Evolutionary conservation across 2,797 vertebrate genomes (phyloP).

Genomic region (Enteromius trimaculatus): DNA sequence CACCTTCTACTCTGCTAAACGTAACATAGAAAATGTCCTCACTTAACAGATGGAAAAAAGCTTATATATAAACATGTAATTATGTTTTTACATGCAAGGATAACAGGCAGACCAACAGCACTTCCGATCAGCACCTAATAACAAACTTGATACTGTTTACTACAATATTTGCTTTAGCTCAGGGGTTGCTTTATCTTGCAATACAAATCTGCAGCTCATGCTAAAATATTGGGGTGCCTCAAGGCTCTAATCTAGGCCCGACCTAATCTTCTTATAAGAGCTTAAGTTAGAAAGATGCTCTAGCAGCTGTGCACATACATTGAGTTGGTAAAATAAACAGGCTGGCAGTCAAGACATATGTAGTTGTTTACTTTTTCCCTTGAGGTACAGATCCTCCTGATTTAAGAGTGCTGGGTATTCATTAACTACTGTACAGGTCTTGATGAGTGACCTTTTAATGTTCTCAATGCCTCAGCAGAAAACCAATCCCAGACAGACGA

Average conservation of each 20-base stretch:
- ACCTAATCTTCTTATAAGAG: constrained; percentile 26
- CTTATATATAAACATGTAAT: constrained; percentile 12
- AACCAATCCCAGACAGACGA: constrained; percentile 15
- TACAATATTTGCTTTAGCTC: constrained; percentile 9
- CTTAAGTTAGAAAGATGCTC: constrained; percentile 32
- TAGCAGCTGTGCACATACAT: constrained; percentile 17
- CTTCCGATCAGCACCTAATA: constrained; percentile 1
- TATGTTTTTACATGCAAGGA: background rate
- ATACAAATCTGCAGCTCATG: constrained; percentile 20
- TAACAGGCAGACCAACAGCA: background rate
- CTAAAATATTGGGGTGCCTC: constrained; percentile 21
- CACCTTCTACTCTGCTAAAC: background rate
- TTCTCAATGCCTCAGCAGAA: constrained; percentile 21
- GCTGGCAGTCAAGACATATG: constrained; percentile 25
- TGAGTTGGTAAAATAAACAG: constrained; percentile 23
- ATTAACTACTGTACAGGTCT: constrained; percentile 23
- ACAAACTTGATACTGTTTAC: constrained; percentile 10
- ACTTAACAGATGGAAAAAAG: constrained; percentile 11
- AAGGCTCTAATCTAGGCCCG: background rate
- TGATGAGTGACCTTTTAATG: constrained; percentile 31
- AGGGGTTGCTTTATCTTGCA: background rate
- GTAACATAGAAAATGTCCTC: background rate
- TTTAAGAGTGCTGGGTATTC: constrained; percentile 35
- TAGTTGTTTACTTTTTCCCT: constrained; percentile 37
- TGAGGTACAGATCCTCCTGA: constrained; percentile 9